These are phyloP conservation scores for Megalops cyprinoides DNA, from an alignment of 2,797 vertebrate species.

Conservation along the genomic window DNA sequence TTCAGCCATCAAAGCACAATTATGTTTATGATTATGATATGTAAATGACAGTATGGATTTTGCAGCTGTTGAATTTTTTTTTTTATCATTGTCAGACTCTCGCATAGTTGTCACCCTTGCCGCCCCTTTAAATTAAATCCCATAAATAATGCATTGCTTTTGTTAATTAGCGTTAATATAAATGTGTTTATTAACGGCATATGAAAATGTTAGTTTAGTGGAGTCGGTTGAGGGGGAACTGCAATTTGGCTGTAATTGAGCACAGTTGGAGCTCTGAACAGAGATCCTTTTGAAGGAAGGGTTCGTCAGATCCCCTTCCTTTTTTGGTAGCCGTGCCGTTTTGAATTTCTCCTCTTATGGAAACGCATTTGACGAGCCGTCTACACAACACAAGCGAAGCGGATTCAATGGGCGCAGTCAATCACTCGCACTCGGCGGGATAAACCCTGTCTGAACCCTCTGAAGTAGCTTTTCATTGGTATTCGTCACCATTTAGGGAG, in stretches of 20 bases:
- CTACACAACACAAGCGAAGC: too few relatives aligned
- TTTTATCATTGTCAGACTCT: constrained; percentile 28
- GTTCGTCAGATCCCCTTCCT: background rate
- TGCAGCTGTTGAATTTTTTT: constrained; percentile 41
- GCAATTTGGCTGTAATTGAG: constrained; percentile 3
- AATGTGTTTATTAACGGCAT: constrained; percentile 51
- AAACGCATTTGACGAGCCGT: background rate
- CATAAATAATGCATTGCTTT: constrained; percentile 45
- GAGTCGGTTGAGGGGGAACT: constrained; percentile 13
- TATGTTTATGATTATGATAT: constrained; percentile 47
- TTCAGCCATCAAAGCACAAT: constrained; percentile 41
- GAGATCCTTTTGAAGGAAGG: background rate
- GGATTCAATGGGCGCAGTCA: background rate
- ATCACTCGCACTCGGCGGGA: too few relatives aligned
- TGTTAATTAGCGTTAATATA: constrained; percentile 55
- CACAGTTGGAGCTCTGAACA: background rate
- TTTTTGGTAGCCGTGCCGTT: background rate
- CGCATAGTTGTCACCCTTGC: constrained; percentile 35
- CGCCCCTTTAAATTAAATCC: constrained; percentile 38
- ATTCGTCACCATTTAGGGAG: background rate
- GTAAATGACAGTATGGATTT: constrained; percentile 49
- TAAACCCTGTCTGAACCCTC: background rate
- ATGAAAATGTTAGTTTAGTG: constrained; percentile 41
- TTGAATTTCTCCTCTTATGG: background rate
- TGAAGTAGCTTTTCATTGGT: background rate